phyloP scores from a whole-genome alignment of 1,140 invertebrate species.

The Olivierus martensii region DNA sequence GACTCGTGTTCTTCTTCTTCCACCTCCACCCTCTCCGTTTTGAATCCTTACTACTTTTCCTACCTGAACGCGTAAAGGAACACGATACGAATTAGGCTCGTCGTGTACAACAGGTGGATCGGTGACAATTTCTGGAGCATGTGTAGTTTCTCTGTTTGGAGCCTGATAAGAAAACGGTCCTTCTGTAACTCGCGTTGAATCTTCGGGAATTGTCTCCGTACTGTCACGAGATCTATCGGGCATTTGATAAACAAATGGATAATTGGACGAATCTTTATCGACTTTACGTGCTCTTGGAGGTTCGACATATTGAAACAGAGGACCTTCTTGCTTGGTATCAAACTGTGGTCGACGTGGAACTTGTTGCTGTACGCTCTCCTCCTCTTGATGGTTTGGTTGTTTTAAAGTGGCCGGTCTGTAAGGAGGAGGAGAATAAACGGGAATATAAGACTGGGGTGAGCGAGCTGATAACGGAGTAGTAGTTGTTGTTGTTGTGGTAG shows the following conservation, averaged over 20 bases:
- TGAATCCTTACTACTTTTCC: conserved; percentile 12
- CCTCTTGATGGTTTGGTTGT: neutral
- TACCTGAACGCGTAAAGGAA: conserved; percentile 11
- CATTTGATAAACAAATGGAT: conserved; percentile 17
- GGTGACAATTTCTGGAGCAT: neutral
- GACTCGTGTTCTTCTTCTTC: neutral
- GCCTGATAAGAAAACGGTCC: conserved; percentile 1
- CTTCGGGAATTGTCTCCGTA: neutral
- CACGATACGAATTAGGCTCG: conserved; percentile 1
- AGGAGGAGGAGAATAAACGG: neutral
- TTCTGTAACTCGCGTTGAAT: neutral
- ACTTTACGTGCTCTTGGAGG: neutral
- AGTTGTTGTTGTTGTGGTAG: neutral
- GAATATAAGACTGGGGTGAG: neutral
- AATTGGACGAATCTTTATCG: conserved; percentile 1
- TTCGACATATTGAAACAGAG: conserved; percentile 3
- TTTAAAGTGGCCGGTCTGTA: neutral
- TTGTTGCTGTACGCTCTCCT: neutral
- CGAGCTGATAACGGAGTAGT: neutral
- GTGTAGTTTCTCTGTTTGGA: neutral
- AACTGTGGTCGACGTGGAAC: conserved; percentile 10
- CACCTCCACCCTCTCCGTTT: conserved; percentile 5
- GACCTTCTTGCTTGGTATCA: neutral
- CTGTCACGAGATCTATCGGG: conserved; percentile 1
- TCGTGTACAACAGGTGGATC: too few relatives aligned